A percentile compares a stretch with the other conserved stretches of the same genome.
Conservation (phyloP, 2,797 vertebrate genomes). For the Buceros bicornis region DNA sequence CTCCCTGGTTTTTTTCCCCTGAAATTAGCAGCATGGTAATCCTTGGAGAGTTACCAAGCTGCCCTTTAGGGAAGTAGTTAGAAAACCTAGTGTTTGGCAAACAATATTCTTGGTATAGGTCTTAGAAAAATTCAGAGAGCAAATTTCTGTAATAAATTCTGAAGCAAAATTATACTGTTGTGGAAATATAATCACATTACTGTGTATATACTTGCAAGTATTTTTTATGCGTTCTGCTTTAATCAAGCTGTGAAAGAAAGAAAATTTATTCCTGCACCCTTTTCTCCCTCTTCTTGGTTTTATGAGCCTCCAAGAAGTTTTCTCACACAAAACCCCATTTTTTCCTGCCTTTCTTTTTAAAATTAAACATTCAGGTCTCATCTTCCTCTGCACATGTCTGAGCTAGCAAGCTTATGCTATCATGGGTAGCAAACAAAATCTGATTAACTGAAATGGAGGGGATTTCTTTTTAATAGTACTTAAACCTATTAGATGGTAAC, state of each 20-base stretch:
- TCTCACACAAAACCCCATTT: background rate
- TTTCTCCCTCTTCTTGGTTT: background rate
- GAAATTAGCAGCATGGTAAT: slow-evolving; percentile 41
- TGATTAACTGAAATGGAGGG: slow-evolving; percentile 43
- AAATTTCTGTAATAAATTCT: background rate
- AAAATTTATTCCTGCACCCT: background rate
- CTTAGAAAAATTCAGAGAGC: background rate
- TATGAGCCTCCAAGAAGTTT: background rate
- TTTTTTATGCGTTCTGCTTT: background rate
- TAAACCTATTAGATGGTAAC: slow-evolving; percentile 44
- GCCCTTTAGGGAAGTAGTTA: background rate
- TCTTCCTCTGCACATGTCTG: slow-evolving; percentile 1
- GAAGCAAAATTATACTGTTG: background rate
- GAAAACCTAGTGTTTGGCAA: background rate
- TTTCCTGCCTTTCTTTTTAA: background rate
- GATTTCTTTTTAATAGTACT: slow-evolving; percentile 43
- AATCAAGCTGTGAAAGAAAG: background rate
- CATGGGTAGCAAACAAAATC: slow-evolving; percentile 37
- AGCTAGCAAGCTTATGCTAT: slow-evolving; percentile 32
- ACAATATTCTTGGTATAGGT: background rate
- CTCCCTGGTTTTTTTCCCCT: background rate
- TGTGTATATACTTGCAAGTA: background rate
- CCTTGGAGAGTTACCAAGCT: slow-evolving; percentile 21
- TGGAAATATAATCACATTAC: background rate
- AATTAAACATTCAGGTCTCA: slow-evolving; percentile 28